Evolutionary conservation across 2,797 vertebrate genomes (phyloP), one percentile per base, ranked within the genome.

Genomic region (Anableps anableps): DNA sequence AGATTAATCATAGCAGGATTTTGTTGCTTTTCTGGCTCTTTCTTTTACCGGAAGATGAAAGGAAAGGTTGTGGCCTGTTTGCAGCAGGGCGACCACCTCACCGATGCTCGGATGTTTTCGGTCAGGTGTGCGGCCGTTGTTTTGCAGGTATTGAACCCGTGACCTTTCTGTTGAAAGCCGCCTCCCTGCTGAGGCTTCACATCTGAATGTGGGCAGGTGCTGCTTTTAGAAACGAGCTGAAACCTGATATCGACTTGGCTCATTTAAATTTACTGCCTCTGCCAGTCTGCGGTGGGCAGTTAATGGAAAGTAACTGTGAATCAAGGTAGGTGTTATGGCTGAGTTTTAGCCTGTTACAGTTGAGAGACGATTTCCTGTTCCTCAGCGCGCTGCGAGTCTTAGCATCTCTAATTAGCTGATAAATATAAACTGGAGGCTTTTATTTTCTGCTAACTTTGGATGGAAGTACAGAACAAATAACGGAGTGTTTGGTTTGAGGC

Each of bases 211-310:
- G 62, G 73, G 31, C 79, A 76, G 74, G 72, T 76, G 58, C 82
- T 41, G 26, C 60, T 75, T 85, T 88, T 81, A 81, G 72, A 88
- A 76, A 77, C 70, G 68, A 84, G 60, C 74, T 66, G 88, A 84
- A 79, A 89, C 80, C 72, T 82, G 85, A 87, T 81, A 72, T 50
- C 43, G 14, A 14, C 9, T 43, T 9, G 41, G 41, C 38, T 80
- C 36, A 55, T 85, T 89, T 83, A 41, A 74, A 82, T 82, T 21
- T 66, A 58, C 74, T 72, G 36, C 73, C 60, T 53, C 38, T 13
- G n/a, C 48, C 8, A 5, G 9, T 74, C 66, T 51, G 47, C 21
- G 19, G 29, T 14, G 16, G 76, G 10, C 55, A 2, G 14, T 66
- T 53, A 21, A 58, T 77, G n/a, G 72, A 50, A 81, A 72, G 23